Base-by-base conservation (phyloP, 2,113 vertebrate species). In the Lampris megalopsis region DNA sequence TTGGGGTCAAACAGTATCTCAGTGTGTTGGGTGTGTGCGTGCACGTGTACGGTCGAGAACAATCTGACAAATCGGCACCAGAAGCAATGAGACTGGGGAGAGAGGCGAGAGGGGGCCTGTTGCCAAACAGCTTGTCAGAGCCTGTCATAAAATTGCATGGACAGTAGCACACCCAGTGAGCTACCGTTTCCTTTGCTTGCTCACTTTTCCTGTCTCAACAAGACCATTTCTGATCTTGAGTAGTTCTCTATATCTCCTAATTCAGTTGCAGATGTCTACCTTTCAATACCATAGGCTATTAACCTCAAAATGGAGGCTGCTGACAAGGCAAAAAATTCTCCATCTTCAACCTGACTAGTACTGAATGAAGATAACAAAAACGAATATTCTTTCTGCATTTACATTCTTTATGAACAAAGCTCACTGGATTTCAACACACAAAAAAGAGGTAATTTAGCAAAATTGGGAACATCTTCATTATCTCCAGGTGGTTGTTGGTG, bases 121-220 rank as follows among this genome's bases (percentile, higher is more conserved):
- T 80, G 85, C 89, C 88, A 92, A 86, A 75, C 76, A 80, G 85
- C 89, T 88, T 90, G 92, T 91, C 90, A 83, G 80, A 85, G 83
- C 91, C 75, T 91, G 90, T 76, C 83, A 86, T 88, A 57, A 79
- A 71, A 88, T 82, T 82, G 66, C 60, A 54, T 64, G 90, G 90
- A 91, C 92, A 91, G 82, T 68, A 87, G 86, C 89, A 85, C 85
- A 85, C 85, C 89, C 82, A 84, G 68, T 83, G 79, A 80, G 83
- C 70, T 82, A 68, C 86, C 81, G 86, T 86, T 85, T 81, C 63
- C 74, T 71, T 65, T 67, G 69, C 65, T 87, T 85, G 75, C 72
- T 83, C 87, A 77, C 77, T 84, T 86, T 49, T 50, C 91, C 79
- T 89, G 91, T 82, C 88, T 89, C 76, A 85, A 90, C 91, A 89